phyloP scores from a whole-genome alignment of 2,888 invertebrate genomes.

The Chloromyia formosa region DNA sequence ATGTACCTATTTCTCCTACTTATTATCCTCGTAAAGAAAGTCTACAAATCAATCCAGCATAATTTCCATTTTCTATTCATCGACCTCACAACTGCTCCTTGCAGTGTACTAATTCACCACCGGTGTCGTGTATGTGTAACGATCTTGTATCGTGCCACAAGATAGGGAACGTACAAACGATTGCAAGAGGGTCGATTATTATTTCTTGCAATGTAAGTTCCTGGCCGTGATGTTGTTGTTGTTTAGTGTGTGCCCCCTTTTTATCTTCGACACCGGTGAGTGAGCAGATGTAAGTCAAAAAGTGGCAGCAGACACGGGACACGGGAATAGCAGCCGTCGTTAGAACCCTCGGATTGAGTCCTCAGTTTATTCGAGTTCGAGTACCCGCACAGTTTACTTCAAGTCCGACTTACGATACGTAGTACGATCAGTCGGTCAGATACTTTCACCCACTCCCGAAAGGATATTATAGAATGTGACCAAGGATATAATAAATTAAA shows the following conservation, averaged over 20 bases:
- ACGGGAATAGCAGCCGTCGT: slow-evolving; percentile 25
- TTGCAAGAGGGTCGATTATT: slow-evolving; percentile 26
- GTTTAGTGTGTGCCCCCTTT: slow-evolving; percentile 45
- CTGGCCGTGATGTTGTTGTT: slow-evolving; percentile 1
- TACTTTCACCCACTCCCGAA: neutral
- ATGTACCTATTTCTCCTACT: no score
- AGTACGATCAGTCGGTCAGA: neutral
- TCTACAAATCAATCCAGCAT: no score
- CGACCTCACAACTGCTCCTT: neutral
- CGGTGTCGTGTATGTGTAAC: neutral
- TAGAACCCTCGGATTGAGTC: neutral
- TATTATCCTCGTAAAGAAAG: no score
- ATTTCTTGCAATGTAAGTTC: slow-evolving; percentile 20
- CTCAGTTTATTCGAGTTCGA: slow-evolving; percentile 33
- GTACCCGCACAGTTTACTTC: slow-evolving; percentile 31
- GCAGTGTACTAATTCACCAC: neutral
- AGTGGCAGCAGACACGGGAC: slow-evolving; percentile 39
- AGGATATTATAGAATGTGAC: neutral
- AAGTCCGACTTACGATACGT: neutral
- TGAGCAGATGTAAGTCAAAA: slow-evolving; percentile 47
- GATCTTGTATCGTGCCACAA: slow-evolving; percentile 1
- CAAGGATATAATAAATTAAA: neutral
- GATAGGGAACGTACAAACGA: slow-evolving; percentile 18
- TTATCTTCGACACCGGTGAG: slow-evolving; percentile 35
- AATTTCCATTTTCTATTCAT: neutral